Evolutionary conservation across 2,113 vertebrate species (phyloP).

Genomic region (Pelecanoides urinatrix): DNA sequence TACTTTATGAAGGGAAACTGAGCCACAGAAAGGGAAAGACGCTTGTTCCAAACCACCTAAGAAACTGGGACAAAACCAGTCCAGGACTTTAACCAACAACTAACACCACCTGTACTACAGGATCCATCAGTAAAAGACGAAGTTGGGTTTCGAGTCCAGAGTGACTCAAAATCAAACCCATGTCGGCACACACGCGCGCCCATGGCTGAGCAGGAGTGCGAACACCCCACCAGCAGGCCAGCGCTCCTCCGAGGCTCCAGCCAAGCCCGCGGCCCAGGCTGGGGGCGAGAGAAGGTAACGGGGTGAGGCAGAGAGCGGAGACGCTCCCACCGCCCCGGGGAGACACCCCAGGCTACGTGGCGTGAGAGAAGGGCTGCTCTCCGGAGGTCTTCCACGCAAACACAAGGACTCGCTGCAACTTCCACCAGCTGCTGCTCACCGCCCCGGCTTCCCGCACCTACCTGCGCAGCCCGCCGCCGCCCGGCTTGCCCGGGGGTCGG

Average conservation of each 20-base stretch:
- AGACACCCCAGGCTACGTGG: background rate
- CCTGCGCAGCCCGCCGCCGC: background rate
- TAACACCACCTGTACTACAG: background rate
- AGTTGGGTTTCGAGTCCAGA: background rate
- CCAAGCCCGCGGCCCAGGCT: background rate
- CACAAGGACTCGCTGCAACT: background rate
- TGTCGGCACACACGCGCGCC: accelerated
- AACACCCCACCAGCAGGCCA: background rate
- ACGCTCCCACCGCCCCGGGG: background rate
- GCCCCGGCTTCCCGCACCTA: background rate
- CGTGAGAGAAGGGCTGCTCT: background rate
- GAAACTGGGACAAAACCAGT: background rate
- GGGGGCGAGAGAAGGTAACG: too few relatives aligned
- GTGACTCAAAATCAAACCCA: accelerated
- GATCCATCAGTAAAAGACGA: too few relatives aligned
- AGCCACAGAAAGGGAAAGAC: background rate
- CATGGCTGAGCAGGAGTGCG: accelerated
- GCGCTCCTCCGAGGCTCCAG: background rate
- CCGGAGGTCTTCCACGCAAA: background rate
- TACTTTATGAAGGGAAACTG: background rate
- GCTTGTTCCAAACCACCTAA: background rate
- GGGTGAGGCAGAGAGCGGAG: background rate
- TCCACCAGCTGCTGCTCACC: background rate
- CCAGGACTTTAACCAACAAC: background rate
- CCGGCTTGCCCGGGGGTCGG: too few relatives aligned